Evolutionary conservation across 2,113 vertebrate species (phyloP).

Genomic region (Macaca mulatta): DNA sequence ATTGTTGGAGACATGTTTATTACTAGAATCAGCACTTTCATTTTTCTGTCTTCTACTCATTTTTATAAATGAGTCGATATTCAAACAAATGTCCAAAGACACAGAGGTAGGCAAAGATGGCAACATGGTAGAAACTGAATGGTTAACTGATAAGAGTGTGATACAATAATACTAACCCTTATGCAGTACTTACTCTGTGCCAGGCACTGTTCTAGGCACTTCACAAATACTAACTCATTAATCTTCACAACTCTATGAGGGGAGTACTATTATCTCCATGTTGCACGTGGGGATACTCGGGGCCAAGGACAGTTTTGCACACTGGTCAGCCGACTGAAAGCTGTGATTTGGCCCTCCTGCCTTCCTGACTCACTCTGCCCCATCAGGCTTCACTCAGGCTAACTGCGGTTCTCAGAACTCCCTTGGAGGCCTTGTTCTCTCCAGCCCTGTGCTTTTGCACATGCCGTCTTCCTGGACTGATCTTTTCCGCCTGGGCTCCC

Average conservation of each 20-base stretch:
- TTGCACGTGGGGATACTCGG: not conserved
- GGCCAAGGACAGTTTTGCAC: not conserved
- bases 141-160: not conserved
- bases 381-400: not conserved
- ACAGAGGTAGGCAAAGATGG: not conserved
- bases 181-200: not conserved
- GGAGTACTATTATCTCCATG: not conserved
- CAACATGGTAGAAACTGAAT: not conserved
- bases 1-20: not conserved
- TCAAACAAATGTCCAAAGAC: constrained; percentile 13
- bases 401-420: not conserved
- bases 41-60: constrained; percentile 43
- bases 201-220: not conserved
- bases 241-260: not conserved
- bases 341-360: not conserved
- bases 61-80: constrained; percentile 42
- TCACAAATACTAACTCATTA: not conserved
- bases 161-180: not conserved
- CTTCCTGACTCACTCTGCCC: not conserved
- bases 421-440: not conserved
- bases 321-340: not conserved
- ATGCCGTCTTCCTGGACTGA: not conserved
- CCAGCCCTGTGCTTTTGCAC: not conserved
- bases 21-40: constrained; percentile 3
- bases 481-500: not conserved